Evolutionary conservation across 2,113 vertebrate genomes (phyloP), one percentile per base, ranked within the genome.

Genomic region (Gambusia affinis): DNA sequence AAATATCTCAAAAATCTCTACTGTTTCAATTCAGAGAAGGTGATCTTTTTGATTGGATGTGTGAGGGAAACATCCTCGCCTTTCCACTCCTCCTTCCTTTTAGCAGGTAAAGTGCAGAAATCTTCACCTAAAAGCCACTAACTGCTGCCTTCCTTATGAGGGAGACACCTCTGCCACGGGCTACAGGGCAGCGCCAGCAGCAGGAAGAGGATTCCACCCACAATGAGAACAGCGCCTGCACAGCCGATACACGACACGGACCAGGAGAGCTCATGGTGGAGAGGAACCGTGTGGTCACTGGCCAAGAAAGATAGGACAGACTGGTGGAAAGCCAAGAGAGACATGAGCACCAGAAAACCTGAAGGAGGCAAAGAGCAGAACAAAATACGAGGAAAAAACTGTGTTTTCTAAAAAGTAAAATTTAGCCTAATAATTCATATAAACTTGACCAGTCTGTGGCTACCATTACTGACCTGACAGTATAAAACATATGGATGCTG

Each of bases 191-290:
- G 79, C 8, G 93, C 87, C 63, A 96, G 92, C 42, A 96, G 44
- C 79, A 96, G 81, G 65, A 96, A 96, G 75, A 94, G 95, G 78
- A 88, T 31, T 0, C 95, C 95, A 0, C 89, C 95, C 60, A 96
- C 75, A 39, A 96, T 92, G 35, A 96, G 92, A 62, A 96, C 62
- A 3, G 87, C 83, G 4, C 94, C 93, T 0, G 96, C 95, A 0
- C 92, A 94, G 73, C 94, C 91, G 0, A 94, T 76, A 2, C 95
- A 97, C 12, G 93, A 94, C 82, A 95, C 93, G 0, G 96, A 97
- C 96, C 96, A 97, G 39, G 96, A 95, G 68, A 96, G 94, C 76
- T 96, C 92, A 0, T 96, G 94, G 65, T 93, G 86, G 31, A 97
- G 91, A 0, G 93, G 92, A 24, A 95, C 90, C 0, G 88, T 85